Percentiles rank a stretch among this genome's conserved stretches.
These are phyloP conservation scores for Apantesis nais DNA, from an alignment of 2,888 invertebrate species.

Conservation along the genomic window DNA sequence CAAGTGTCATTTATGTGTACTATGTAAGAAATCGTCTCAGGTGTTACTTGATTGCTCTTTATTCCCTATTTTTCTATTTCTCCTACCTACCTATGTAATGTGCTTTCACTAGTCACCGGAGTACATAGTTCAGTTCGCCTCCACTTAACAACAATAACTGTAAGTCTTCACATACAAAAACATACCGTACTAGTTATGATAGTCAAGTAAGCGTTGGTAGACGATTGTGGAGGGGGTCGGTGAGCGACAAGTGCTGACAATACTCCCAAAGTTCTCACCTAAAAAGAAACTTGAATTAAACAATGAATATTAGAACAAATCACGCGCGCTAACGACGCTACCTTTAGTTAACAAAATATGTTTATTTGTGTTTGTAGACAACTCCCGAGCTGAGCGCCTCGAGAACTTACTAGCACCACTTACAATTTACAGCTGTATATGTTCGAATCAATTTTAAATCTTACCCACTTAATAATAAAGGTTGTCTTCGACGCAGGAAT, in stretches of 20 bases:
- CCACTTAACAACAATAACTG: too few relatives aligned
- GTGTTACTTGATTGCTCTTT: too few relatives aligned
- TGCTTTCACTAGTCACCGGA: too few relatives aligned
- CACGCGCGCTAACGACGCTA: conserved; percentile 51
- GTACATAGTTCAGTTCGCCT: too few relatives aligned
- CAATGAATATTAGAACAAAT: conserved; percentile 62
- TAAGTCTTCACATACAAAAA: too few relatives aligned
- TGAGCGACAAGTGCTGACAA: conserved; percentile 20
- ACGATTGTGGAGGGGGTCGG: neutral
- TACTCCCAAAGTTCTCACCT: conserved; percentile 31
- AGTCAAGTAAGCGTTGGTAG: neutral
- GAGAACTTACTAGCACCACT: conserved; percentile 54
- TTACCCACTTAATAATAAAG: conserved; percentile 32
- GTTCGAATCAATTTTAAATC: conserved; percentile 32
- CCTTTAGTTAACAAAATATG: conserved; percentile 63
- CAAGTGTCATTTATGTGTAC: too few relatives aligned
- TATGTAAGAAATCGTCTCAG: too few relatives aligned
- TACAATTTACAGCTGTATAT: conserved; percentile 16
- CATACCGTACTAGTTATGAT: too few relatives aligned
- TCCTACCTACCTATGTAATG: too few relatives aligned
- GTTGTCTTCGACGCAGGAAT: conserved; percentile 13
- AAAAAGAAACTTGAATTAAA: conserved; percentile 54
- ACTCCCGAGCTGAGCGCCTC: conserved; percentile 49
- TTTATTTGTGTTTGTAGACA: conserved; percentile 63
- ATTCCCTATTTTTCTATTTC: too few relatives aligned